Percentiles rank a stretch among this genome's conserved stretches.
phyloP scores from a whole-genome alignment of 1,140 invertebrate species.

The Pristionchus pacificus region DNA sequence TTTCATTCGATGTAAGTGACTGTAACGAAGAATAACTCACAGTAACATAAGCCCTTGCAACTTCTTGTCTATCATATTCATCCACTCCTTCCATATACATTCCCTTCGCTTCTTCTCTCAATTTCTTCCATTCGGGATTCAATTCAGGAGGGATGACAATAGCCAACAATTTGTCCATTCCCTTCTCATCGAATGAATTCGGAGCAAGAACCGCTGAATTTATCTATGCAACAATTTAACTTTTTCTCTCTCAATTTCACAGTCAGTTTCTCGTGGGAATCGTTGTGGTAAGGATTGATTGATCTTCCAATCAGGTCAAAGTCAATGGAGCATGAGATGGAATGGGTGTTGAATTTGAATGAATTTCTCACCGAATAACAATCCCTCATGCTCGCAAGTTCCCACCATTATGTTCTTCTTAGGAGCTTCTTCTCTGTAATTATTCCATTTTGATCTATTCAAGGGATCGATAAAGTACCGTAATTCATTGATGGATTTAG shows the following conservation, averaged over 20 bases:
- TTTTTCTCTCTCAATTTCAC: no score
- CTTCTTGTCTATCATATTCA: constrained; percentile 19
- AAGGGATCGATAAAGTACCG: constrained; percentile 8
- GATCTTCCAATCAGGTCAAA: no score
- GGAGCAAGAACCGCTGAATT: constrained; percentile 22
- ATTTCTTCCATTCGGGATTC: constrained; percentile 16
- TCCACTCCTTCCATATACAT: constrained; percentile 28
- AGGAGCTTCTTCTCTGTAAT: constrained; percentile 19
- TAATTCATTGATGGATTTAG: constrained; percentile 27
- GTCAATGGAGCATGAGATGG: neutral
- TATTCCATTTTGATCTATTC: neutral
- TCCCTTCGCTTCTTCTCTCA: constrained; percentile 25
- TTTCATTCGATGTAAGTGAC: neutral
- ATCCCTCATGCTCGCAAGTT: constrained; percentile 34
- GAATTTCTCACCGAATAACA: constrained; percentile 26
- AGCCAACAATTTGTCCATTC: constrained; percentile 29
- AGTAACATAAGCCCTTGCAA: constrained; percentile 18
- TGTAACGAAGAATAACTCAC: neutral
- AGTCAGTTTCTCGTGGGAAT: no score
- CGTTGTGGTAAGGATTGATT: no score
- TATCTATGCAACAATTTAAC: neutral
- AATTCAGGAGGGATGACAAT: constrained; percentile 22
- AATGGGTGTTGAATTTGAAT: constrained; percentile 4
- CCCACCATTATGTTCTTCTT: constrained; percentile 27
- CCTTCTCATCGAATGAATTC: constrained; percentile 20